phyloP scores from a whole-genome alignment of 2,797 vertebrate species.

The Myotis daubentonii region DNA sequence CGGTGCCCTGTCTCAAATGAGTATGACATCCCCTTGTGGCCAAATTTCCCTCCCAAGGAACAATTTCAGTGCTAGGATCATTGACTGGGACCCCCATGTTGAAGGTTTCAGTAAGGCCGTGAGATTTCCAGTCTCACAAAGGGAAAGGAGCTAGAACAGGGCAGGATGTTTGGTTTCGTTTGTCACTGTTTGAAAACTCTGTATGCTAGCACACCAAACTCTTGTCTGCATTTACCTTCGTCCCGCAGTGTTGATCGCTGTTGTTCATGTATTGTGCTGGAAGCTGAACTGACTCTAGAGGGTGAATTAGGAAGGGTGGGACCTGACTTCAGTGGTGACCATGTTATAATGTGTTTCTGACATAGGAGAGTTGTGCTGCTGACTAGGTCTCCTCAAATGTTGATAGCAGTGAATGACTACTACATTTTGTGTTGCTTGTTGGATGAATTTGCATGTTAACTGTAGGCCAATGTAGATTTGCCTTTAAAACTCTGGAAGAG shows the following conservation, averaged over 20 bases:
- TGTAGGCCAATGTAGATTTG: conserved; percentile 95
- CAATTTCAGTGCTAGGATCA: conserved; percentile 34
- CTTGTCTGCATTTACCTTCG: conserved; percentile 53
- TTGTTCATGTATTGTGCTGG: conserved; percentile 55
- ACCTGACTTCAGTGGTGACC: conserved; percentile 68
- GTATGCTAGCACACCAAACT: conserved; percentile 24
- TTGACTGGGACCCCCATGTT: conserved; percentile 35
- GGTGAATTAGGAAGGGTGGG: conserved; percentile 52
- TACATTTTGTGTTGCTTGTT: conserved; percentile 96
- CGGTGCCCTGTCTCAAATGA: background rate
- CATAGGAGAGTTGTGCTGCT: conserved; percentile 86
- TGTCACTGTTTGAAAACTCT: background rate
- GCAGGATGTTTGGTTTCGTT: conserved; percentile 73
- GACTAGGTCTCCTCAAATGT: conserved; percentile 92
- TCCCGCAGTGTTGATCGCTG: conserved; percentile 42
- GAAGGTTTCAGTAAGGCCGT: conserved; percentile 45
- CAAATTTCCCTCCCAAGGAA: conserved; percentile 57
- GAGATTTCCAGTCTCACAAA: conserved; percentile 59
- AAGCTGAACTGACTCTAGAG: conserved; percentile 56
- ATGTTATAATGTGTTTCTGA: conserved; percentile 77
- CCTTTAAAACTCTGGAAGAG: conserved; percentile 90
- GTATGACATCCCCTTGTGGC: background rate
- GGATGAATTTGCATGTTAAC: conserved; percentile 98
- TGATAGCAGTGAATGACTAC: conserved; percentile 92
- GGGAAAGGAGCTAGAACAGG: conserved; percentile 55